Percentiles rank a stretch among this genome's conserved stretches.
phyloP scores from a whole-genome alignment of 1,140 invertebrate species.

The Lucilia sericata region DNA sequence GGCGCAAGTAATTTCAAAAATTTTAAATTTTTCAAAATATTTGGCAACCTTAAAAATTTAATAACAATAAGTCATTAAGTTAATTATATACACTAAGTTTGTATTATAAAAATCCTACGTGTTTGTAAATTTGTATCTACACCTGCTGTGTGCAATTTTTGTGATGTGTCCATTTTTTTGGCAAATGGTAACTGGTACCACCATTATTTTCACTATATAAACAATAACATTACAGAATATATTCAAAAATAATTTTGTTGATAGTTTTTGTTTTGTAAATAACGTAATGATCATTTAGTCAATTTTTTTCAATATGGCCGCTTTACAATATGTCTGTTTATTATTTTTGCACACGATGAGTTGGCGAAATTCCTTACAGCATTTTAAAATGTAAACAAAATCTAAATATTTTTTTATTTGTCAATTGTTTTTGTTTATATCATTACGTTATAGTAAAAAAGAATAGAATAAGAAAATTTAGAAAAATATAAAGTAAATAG shows the following conservation, averaged over 20 bases:
- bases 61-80: no score
- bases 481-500: no score
- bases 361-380: not conserved
- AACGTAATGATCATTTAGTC: not conserved
- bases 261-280: not conserved
- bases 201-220: not conserved
- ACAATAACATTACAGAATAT: slow-evolving; percentile 2
- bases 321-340: not conserved
- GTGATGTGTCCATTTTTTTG: not conserved
- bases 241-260: not conserved
- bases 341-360: slow-evolving; percentile 13
- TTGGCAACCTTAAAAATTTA: no score
- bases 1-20: no score
- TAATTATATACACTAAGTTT: no score
- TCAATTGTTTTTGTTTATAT: not conserved
- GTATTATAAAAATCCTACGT: no score
- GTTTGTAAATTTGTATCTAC: no score
- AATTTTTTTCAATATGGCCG: not conserved
- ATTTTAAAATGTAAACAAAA: not conserved
- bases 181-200: not conserved
- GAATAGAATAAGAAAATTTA: no score
- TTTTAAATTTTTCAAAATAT: no score
- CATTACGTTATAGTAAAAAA: not conserved
- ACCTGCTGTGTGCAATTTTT: no score
- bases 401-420: not conserved